These are phyloP conservation scores for Dasyornis broadbenti DNA, from an alignment of 2,113 vertebrate species.

Conservation along the genomic window DNA sequence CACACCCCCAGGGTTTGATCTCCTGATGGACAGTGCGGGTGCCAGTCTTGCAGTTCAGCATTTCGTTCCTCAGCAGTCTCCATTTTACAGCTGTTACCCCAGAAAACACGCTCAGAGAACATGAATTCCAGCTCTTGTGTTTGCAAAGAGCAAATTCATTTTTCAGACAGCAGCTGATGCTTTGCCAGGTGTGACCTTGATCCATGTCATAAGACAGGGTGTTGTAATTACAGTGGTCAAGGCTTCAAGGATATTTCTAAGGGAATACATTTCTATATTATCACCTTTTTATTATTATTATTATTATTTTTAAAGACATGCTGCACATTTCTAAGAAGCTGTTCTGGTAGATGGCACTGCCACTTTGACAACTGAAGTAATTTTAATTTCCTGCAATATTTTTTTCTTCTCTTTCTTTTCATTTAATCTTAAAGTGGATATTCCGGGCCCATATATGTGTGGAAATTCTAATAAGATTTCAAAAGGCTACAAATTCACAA, in stretches of 20 bases:
- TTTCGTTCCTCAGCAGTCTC: background rate
- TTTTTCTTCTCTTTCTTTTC: background rate
- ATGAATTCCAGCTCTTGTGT: background rate
- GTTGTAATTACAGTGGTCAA: background rate
- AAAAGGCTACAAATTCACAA: background rate
- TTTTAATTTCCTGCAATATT: background rate
- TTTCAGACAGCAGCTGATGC: background rate
- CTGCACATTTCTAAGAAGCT: background rate
- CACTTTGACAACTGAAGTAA: background rate
- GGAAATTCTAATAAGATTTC: conserved; percentile 1
- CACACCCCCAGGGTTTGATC: background rate
- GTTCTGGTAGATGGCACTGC: background rate
- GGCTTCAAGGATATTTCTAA: background rate
- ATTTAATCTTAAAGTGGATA: background rate
- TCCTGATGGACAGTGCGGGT: background rate
- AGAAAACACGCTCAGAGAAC: background rate
- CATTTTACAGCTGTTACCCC: background rate
- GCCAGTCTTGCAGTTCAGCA: background rate
- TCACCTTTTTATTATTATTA: background rate
- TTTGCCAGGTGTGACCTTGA: background rate
- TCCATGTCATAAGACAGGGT: background rate
- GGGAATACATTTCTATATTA: background rate
- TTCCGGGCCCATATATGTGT: background rate
- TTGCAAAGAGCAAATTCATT: background rate
- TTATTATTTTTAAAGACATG: background rate